A percentile compares a stretch with the other conserved stretches of the same genome.
phyloP scores from a whole-genome alignment of 2,113 vertebrate genomes.

The Penelope pileata region DNA sequence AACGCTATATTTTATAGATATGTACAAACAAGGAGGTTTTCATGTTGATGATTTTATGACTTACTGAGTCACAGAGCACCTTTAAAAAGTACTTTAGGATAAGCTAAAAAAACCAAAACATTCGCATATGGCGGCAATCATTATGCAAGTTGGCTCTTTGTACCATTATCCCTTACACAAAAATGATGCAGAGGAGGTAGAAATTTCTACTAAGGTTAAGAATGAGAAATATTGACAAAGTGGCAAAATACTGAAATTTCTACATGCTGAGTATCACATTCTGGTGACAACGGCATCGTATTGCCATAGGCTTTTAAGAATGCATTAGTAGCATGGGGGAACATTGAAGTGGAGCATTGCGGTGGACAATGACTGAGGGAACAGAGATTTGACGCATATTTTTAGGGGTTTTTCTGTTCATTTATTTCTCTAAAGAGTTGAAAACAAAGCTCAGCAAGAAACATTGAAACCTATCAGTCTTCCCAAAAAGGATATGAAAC shows the following conservation, averaged over 20 bases:
- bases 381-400: not conserved
- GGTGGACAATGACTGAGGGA: not conserved
- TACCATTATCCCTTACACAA: slow-evolving; percentile 22
- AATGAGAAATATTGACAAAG: slow-evolving; percentile 16
- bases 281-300: not conserved
- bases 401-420: not conserved
- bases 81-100: not conserved
- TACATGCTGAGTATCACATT: not conserved
- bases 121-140: not conserved
- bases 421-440: not conserved
- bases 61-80: not conserved
- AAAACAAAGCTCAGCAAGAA: not conserved
- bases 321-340: not conserved
- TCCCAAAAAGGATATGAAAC: not conserved
- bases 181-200: slow-evolving; percentile 16
- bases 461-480: not conserved
- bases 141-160: not conserved
- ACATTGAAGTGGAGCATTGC: not conserved
- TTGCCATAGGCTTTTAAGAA: not conserved
- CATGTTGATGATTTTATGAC: not conserved
- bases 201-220: slow-evolving; percentile 12
- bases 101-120: not conserved
- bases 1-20: not conserved
- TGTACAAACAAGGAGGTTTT: not conserved
- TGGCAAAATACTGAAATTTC: not conserved